Evolutionary conservation across 2,113 vertebrate species (phyloP), one percentile per base, ranked within the genome.

Genomic region (Tachuris rubrigastra): DNA sequence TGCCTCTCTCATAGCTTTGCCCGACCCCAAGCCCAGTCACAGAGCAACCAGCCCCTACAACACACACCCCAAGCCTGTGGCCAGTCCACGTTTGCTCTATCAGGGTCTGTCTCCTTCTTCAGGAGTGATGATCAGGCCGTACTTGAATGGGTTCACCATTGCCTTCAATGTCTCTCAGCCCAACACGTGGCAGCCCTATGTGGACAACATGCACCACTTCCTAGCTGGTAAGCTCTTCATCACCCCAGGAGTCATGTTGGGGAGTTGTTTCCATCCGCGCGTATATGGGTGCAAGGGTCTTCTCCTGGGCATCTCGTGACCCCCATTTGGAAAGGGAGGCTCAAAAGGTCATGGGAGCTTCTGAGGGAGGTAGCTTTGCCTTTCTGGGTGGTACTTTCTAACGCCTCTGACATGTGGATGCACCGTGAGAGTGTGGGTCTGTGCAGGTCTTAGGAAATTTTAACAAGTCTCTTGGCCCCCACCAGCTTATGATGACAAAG

Each of bases 91-190:
- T 37, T 52, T 74, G 39, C 58, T 71, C 47, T 86, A 96, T 68
- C 76, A 58, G 46, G 33, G 39, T 65, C 39, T 69, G 2, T 97
- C 95, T 97, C 78, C 94, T 97, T 97, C 96, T 95, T 90, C 98
- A 99, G 99, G 99, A 97, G 98, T 99, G 97, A 99, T 99, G 97
- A 99, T 99, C 98, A 98, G 98, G 78, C 99, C 99, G 0, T 98
- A 99, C 84, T 92, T 98, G 91, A 97, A 98, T 3, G 99, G 98
- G 74, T 98, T 99, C 75, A 98, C 98, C 81, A 99, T 99, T 67
- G 96, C 96, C 94, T 99, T 99, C 95, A 99, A 98, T 1, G 96
- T 98, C 69, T 98, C 98, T 25, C 98, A 99, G 82, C 98, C 98
- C 80, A 98, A 96, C 92, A 99, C 99, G 3, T 99, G 99, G 99